These are phyloP conservation scores for Notodonta dromedarius DNA, from an alignment of 2,888 invertebrate genomes.

Conservation along the genomic window DNA sequence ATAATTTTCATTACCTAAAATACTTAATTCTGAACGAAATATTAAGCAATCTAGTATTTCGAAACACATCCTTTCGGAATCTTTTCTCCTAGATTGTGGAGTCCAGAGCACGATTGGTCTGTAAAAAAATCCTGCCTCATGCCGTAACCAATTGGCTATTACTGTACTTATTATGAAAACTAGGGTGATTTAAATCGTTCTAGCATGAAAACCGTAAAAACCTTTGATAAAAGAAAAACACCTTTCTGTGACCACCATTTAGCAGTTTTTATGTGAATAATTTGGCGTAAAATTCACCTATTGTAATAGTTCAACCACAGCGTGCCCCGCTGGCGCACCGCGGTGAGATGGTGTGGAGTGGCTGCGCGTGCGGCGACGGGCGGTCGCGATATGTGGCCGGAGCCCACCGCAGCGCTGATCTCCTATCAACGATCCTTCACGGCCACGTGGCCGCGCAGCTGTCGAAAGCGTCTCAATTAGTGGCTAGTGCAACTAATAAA, in stretches of 20 bases:
- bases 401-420: conserved; percentile 46
- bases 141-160: no score
- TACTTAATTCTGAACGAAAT: no score
- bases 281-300: conserved; percentile 40
- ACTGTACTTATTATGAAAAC: no score
- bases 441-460: conserved; percentile 22
- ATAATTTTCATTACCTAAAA: no score
- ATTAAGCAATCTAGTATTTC: no score
- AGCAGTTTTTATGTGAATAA: conserved; percentile 12
- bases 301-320: conserved; percentile 12
- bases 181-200: no score
- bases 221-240: no score
- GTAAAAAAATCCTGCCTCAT: no score
- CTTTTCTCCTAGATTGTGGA: no score
- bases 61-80: no score
- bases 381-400: conserved; percentile 50
- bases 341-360: conserved; percentile 7
- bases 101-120: no score
- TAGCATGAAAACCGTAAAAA: neutral
- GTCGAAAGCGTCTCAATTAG: conserved; percentile 5
- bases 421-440: conserved; percentile 50
- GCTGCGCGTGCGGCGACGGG: conserved; percentile 51
- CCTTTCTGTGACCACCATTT: neutral
- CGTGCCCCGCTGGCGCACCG: neutral
- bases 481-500: neutral